These are phyloP conservation scores for Caloenas nicobarica DNA, from an alignment of 2,113 vertebrate species.

Conservation along the genomic window DNA sequence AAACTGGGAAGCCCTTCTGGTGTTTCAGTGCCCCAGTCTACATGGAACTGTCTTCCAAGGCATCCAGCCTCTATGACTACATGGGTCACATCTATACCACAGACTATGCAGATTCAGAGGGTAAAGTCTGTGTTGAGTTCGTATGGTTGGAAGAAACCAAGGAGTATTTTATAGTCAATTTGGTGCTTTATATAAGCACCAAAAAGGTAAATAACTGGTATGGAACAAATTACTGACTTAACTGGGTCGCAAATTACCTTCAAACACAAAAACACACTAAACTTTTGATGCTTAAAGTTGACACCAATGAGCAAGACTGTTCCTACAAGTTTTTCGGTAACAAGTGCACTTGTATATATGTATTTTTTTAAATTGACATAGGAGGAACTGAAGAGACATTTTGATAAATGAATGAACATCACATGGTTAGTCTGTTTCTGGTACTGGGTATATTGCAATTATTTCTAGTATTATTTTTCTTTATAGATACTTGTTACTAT, in stretches of 20 bases:
- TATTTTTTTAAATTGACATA: neutral
- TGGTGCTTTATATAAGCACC: conserved; percentile 70
- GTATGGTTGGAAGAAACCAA: conserved; percentile 69
- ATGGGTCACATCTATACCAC: conserved; percentile 58
- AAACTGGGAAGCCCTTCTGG: conserved; percentile 75
- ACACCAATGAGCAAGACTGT: neutral
- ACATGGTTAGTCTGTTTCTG: neutral
- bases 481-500: neutral
- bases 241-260: neutral
- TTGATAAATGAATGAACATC: neutral
- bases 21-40: conserved; percentile 75
- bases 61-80: conserved; percentile 21
- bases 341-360: neutral
- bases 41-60: neutral
- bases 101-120: conserved; percentile 65
- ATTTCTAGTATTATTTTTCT: neutral
- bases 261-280: no score
- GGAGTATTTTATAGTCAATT: conserved; percentile 70
- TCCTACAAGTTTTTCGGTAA: neutral
- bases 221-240: conserved; percentile 71
- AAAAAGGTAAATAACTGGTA: conserved; percentile 74
- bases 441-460: neutral
- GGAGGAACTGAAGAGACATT: neutral
- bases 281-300: neutral
- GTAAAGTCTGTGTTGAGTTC: conserved; percentile 65